Conservation (phyloP, 2,888 invertebrate genomes). For the Hedychridium roseum region DNA sequence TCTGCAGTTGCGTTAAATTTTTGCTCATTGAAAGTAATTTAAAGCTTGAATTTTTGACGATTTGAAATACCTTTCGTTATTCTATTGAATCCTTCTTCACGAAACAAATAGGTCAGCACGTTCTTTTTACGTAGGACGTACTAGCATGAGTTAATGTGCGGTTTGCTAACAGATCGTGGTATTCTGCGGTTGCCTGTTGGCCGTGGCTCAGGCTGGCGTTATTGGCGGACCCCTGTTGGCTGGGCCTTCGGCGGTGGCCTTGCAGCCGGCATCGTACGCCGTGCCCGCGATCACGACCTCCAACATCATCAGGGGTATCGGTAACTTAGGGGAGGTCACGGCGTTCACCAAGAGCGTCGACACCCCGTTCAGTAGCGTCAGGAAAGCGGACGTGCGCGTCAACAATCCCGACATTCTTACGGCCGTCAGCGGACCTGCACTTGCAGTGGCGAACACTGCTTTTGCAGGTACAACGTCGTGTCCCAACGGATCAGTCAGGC, state of each 20-base stretch:
- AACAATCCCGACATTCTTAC: conserved; percentile 37
- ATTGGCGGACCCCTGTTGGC: conserved; percentile 38
- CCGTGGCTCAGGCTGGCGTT: conserved; percentile 46
- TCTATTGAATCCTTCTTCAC: no score
- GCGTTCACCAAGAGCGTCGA: conserved; percentile 36
- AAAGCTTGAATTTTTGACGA: no score
- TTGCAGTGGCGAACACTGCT: conserved; percentile 33
- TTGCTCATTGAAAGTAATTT: no score
- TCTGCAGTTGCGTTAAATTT: no score
- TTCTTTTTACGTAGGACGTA: not conserved
- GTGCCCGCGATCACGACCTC: conserved; percentile 35
- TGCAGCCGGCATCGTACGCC: conserved; percentile 27
- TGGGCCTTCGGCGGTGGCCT: conserved; percentile 27
- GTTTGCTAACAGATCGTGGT: conserved; percentile 40
- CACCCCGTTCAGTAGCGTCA: conserved; percentile 39
- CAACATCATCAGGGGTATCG: conserved; percentile 41
- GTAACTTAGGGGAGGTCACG: conserved; percentile 39
- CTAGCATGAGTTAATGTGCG: no score
- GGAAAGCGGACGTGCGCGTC: conserved; percentile 40
- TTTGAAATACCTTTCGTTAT: no score
- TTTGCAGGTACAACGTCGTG: conserved; percentile 41
- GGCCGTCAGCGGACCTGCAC: conserved; percentile 19
- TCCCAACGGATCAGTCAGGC: no score
- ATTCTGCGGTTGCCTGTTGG: conserved; percentile 47
- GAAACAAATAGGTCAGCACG: no score